Evolutionary conservation across 2,113 vertebrate species (phyloP), one percentile per base, ranked within the genome.

Genomic region (Nicator chloris): DNA sequence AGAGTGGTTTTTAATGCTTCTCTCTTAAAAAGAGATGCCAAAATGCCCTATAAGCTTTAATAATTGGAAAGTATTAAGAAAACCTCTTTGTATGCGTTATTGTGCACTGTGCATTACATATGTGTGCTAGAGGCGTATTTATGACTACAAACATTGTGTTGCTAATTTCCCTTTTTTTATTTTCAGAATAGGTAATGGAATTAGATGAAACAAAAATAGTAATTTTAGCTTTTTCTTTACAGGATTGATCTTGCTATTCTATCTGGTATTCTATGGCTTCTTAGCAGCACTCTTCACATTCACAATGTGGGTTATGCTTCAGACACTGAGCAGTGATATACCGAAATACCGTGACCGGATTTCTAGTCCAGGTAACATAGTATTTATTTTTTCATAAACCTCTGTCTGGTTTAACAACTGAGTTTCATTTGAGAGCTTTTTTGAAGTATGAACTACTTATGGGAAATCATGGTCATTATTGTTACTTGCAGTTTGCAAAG

Each of bases 221-320:
- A 78, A 95, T 64, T 92, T 70, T 76, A 56, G 5, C 10, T 82
- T 92, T 89, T 83, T 70, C 92, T 95, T 94, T 92, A 8, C 97
- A 99, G 99, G 98, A 83, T 98, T 99, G 97, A 99, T 99, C 97
- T 97, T 99, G 69, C 97, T 99, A 42, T 99, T 99, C 97, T 99
- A 99, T 97, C 95, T 99, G 97, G 98, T 99, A 18, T 99, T 99
- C 97, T 99, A 99, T 97, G 98, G 98, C 72, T 99, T 99, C 97
- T 97, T 99, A 97, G 98, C 99, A 69, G 99, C 98, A 22, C 98
- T 99, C 97, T 99, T 99, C 91, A 95, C 98, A 79, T 98, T 99
- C 93, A 99, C 99, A 49, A 99, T 99, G 99, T 99, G 99, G 99
- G 99, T 98, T 89, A 98, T 99, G 99, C 98, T 99, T 95, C 98